A percentile compares a stretch with the other conserved stretches of the same genome.
phyloP scores from a whole-genome alignment of 2,797 vertebrate species.

The Petrocephalus schoutedeni region DNA sequence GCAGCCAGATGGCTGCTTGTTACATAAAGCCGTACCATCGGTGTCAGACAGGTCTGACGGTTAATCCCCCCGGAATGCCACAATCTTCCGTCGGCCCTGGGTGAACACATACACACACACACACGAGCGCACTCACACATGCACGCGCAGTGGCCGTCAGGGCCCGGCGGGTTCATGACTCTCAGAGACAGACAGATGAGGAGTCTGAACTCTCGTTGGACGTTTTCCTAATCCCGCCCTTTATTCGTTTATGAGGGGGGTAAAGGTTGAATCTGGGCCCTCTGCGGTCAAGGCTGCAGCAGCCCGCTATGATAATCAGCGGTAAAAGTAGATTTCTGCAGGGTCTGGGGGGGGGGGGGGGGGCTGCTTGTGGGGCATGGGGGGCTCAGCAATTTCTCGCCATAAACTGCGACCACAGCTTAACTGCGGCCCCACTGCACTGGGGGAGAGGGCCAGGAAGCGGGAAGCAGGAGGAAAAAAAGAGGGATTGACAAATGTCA shows the following conservation, averaged over 20 bases:
- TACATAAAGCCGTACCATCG: slow-evolving; percentile 43
- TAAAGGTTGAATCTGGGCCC: background rate
- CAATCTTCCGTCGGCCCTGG: slow-evolving; percentile 34
- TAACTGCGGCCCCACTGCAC: background rate
- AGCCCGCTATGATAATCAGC: slow-evolving; percentile 57
- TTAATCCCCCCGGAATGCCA: slow-evolving; percentile 44
- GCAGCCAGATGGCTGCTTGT: slow-evolving; percentile 37
- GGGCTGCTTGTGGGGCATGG: background rate
- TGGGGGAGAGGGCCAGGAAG: slow-evolving; percentile 7
- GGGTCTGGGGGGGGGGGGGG: slow-evolving; percentile 48
- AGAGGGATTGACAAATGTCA: slow-evolving; percentile 37
- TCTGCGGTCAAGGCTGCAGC: slow-evolving; percentile 50
- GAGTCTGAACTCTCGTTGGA: background rate
- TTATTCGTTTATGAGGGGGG: background rate
- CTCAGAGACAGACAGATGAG: background rate
- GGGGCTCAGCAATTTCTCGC: background rate
- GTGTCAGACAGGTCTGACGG: slow-evolving; percentile 30
- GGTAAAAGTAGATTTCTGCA: slow-evolving; percentile 61
- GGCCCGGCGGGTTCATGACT: background rate
- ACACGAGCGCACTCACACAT: background rate
- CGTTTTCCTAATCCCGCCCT: background rate
- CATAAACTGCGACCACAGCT: background rate
- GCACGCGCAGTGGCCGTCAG: background rate
- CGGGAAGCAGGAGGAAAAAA: background rate
- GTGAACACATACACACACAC: background rate